Conservation (phyloP, 2,797 vertebrate species). For the Bradypodion pumilum region DNA sequence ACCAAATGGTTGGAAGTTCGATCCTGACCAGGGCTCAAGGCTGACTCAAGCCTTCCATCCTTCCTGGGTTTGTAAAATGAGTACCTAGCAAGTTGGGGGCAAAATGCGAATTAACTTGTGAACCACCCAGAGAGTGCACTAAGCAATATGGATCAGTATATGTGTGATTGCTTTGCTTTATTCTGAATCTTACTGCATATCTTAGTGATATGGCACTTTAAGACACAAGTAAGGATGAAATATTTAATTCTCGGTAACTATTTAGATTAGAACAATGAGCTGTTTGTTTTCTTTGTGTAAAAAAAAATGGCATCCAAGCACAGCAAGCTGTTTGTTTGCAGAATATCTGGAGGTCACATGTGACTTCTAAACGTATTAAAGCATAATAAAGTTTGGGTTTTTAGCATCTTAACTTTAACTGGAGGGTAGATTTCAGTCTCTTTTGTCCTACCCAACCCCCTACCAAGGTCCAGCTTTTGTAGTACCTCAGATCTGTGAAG, state of each 20-base stretch:
- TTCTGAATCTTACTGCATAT: background rate
- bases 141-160: too few relatives aligned
- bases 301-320: constrained; percentile 29
- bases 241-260: constrained; percentile 1
- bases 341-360: constrained; percentile 37
- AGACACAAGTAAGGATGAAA: constrained; percentile 33
- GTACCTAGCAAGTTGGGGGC: too few relatives aligned
- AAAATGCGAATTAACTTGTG: too few relatives aligned
- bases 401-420: constrained; percentile 1
- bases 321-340: constrained; percentile 26
- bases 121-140: too few relatives aligned
- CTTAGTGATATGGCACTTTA: constrained; percentile 16
- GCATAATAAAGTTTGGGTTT: constrained; percentile 23
- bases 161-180: background rate
- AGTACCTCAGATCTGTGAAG: constrained; percentile 12
- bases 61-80: too few relatives aligned
- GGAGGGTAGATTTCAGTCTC: background rate
- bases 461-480: constrained; percentile 1
- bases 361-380: constrained; percentile 5
- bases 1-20: too few relatives aligned
- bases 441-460: background rate
- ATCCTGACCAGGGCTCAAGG: too few relatives aligned
- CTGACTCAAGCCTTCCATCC: too few relatives aligned
- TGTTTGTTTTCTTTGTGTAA: constrained; percentile 16
- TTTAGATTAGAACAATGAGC: constrained; percentile 37